phyloP scores from a whole-genome alignment of 53 echinoderm and acorn worm species.

The Glandiceps talaboti region DNA sequence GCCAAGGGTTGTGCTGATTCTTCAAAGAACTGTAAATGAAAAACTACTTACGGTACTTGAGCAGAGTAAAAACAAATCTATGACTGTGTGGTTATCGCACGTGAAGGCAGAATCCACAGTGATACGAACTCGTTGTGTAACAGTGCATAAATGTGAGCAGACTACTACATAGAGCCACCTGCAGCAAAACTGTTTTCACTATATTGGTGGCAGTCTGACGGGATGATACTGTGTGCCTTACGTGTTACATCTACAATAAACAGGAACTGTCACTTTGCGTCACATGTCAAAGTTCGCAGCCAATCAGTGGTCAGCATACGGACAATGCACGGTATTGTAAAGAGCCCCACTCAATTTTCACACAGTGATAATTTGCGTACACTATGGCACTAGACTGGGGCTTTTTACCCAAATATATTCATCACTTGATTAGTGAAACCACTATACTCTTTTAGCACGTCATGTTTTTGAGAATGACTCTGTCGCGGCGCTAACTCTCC shows the following conservation, averaged over 20 bases:
- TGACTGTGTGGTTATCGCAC: too few species aligned
- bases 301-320: not conserved
- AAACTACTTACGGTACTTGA: too few species aligned
- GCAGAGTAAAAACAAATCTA: too few species aligned
- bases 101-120: too few species aligned
- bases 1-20: too few species aligned
- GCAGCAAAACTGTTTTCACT: not conserved
- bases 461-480: too few species aligned
- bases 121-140: too few species aligned
- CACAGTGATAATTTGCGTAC: not conserved
- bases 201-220: not conserved
- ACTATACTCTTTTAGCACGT: too few species aligned
- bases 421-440: too few species aligned
- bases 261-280: not conserved
- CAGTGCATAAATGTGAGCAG: not conserved
- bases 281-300: slow-evolving; percentile 1
- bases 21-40: too few species aligned
- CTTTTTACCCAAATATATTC: too few species aligned
- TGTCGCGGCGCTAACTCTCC: too few species aligned
- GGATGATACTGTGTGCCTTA: not conserved
- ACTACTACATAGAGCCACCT: not conserved
- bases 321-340: not conserved
- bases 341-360: not conserved
- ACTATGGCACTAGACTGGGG: not conserved
- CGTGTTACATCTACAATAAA: not conserved